Evolutionary conservation across 2,888 invertebrate genomes (phyloP).

Genomic region (Rutpela maculata): DNA sequence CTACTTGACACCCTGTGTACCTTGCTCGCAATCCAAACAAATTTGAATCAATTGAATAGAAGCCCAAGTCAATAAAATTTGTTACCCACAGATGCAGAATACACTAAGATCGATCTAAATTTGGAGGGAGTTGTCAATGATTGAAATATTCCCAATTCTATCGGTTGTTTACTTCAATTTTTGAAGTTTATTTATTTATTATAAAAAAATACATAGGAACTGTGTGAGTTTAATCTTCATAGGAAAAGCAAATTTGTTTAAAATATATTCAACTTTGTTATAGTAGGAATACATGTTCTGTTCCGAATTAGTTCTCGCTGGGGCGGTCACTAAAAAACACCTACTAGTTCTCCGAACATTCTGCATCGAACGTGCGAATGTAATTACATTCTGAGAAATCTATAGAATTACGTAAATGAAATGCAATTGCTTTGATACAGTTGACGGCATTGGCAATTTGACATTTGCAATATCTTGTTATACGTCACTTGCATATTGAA

Average conservation of each 20-base stretch:
- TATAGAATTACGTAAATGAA: conserved; percentile 54
- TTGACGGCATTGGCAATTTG: conserved; percentile 61
- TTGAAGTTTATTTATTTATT: too few species aligned
- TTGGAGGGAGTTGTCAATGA: too few species aligned
- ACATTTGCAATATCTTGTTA: conserved; percentile 66
- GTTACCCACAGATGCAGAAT: too few species aligned
- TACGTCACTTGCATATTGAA: conserved; percentile 66
- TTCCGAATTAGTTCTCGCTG: neutral
- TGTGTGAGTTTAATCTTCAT: neutral
- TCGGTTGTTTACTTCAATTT: too few species aligned
- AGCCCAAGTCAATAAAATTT: too few species aligned
- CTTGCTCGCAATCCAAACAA: too few species aligned
- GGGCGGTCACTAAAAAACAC: neutral
- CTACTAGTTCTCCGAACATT: neutral
- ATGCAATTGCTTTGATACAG: conserved; percentile 55
- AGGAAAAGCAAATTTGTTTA: too few species aligned
- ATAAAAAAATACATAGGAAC: too few species aligned
- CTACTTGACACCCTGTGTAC: too few species aligned
- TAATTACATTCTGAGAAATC: conserved; percentile 40
- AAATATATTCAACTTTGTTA: neutral
- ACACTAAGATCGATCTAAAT: too few species aligned
- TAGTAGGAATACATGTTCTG: neutral
- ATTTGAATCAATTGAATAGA: too few species aligned
- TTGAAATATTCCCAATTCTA: too few species aligned
- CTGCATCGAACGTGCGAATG: conserved; percentile 3